Base-by-base conservation (phyloP, 2,113 vertebrate species). In the Anhinga anhinga region DNA sequence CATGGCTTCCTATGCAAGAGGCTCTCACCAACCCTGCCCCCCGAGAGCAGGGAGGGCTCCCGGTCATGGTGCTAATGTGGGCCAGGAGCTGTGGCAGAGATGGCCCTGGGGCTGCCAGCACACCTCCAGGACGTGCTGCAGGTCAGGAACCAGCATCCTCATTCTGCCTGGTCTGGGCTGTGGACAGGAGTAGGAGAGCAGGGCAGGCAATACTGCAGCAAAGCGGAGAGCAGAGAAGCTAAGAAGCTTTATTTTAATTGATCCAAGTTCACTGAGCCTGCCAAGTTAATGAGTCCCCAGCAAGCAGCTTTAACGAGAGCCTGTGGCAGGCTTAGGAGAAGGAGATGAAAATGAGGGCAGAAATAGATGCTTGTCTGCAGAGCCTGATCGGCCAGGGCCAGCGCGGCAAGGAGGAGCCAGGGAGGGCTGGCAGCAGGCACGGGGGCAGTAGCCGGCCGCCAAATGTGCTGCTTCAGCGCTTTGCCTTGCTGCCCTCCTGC, bases 161-260 rank as follows among this genome's bases (percentile, higher is more conserved):
- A 0, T 47, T 85, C 58, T 85, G 45, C 47, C 19, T 53, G 14
- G 15, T 74, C 50, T 71, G 11, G 27, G 56, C 15, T 26, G 18
- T 12, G 26, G 42, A 45, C 53, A 67, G 44, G 42, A 95, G 55
- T 34, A 47, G 40, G 36, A 85, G 38, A 80, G n/a, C 0, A 0
- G 58, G 45, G 40, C 44, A 91, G 45, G 40, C 44, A 91, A 67
- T 1, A 0, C 15, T 42, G 44, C 66, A 66, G 82, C 78, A 77
- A 91, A 91, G 74, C 88, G 36, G 61, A 92, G 62, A 45, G 53
- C 58, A 93, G 86, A 72, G 66, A 80, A 80, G 78, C 62, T 90
- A 90, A 96, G 92, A 47, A 91, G 93, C 85, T 97, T 96, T 91
- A 69, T 87, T 96, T 95, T 94, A 95, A 96, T 90, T 94, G 92